Percentiles rank a stretch among this genome's conserved stretches.
Evolutionary conservation across 2,113 vertebrate species (phyloP).

Genomic region (Piliocolobus tephrosceles): DNA sequence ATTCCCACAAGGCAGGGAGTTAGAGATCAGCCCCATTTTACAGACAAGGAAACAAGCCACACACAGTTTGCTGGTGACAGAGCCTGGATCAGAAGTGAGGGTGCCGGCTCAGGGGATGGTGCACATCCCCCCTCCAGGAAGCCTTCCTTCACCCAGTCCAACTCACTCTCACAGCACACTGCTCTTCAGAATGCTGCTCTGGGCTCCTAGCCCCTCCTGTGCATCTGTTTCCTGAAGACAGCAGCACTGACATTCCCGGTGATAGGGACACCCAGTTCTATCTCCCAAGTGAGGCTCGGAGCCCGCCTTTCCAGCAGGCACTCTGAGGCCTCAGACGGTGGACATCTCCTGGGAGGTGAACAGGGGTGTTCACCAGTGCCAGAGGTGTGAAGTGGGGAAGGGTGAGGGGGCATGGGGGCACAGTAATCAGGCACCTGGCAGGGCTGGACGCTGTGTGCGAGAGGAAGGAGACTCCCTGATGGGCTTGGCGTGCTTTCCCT

Average conservation of each 20-base stretch:
- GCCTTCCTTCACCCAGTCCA: background rate
- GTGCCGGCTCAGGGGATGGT: background rate
- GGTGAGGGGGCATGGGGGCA: background rate
- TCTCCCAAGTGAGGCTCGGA: background rate
- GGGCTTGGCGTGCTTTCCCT: background rate
- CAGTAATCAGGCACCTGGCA: background rate
- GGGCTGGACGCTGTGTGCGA: background rate
- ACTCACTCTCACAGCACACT: background rate
- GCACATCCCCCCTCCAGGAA: background rate
- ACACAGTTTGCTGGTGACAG: background rate
- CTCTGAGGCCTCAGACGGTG: background rate
- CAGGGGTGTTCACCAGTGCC: background rate
- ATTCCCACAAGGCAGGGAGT: background rate
- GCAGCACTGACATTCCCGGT: background rate
- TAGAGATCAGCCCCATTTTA: background rate
- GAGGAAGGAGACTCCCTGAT: background rate
- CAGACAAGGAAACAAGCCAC: background rate
- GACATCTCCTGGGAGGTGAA: background rate
- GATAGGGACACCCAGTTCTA: background rate
- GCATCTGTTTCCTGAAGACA: constrained; percentile 53
- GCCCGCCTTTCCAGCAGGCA: background rate
- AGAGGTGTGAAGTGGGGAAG: too few relatives aligned
- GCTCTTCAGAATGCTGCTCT: background rate
- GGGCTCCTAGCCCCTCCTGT: background rate
- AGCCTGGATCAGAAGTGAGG: background rate